Evolutionary conservation across 2,113 vertebrate genomes (phyloP), one percentile per base, ranked within the genome.

Genomic region (Callithrix jacchus): DNA sequence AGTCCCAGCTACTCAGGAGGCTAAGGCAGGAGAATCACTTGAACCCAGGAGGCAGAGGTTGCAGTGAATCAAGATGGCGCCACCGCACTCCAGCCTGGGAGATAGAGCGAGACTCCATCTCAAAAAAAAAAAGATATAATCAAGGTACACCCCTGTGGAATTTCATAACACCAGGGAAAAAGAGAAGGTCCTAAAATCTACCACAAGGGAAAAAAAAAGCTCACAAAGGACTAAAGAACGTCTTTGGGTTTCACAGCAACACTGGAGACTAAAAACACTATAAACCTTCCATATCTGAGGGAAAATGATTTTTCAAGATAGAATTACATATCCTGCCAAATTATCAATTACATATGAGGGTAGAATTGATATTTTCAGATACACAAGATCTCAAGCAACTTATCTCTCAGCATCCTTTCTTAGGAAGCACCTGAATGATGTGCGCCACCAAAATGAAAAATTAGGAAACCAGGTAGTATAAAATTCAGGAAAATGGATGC

Each of bases 151-250:
- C 37, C 76, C 64, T 5, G 20, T 80, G 73, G 61, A 86, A 73
- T 87, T 91, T 95, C n/a, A 91, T 35, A 81, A 71, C n/a, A 87
- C 25, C 42, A 5, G 37, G 30, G 23, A 76, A 68, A 92, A 87
- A 92, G n/a, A 92, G 27, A 64, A 21, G 40, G 37, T 82, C 76
- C 68, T 92, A 87, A 87, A 92, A 82, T 74, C 54, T 81, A 81
- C 30, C 16, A 32, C 21, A 49, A 58, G 42, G 20, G 3, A 6
- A 27, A 74, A 21, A 6, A 7, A 84, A n/a, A 56, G 20, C 5
- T 74, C 45, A 54, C 66, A 92, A 92, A 87, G 42, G 56, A 66
- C 74, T 81, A 73, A 87, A 37, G 13, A 92, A 45, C 76, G 45
- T 66, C 54, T 87, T 66, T 47, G n/a, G 83, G 76, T 82, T 92